These are phyloP conservation scores for Orientallactaga sibirica DNA, from an alignment of 2,797 vertebrate genomes.

Conservation along the genomic window DNA sequence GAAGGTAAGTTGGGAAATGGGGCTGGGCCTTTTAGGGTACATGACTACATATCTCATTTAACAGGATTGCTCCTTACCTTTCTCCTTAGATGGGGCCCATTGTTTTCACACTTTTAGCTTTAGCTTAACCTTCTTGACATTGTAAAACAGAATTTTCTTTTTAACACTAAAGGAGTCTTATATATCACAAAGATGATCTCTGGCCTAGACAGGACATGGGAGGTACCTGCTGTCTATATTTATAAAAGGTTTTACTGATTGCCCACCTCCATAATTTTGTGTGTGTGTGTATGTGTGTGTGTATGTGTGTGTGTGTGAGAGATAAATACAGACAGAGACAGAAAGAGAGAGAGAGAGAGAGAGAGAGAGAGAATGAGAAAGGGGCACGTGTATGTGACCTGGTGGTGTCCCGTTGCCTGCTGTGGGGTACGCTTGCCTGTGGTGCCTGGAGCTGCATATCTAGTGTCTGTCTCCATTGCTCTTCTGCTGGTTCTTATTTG, in stretches of 20 bases:
- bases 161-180: neutral
- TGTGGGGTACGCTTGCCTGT: too few relatives aligned
- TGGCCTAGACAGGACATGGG: neutral
- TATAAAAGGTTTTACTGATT: neutral
- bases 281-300: too few relatives aligned
- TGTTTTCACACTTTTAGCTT: neutral
- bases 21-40: neutral
- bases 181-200: neutral
- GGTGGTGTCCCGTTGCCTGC: too few relatives aligned
- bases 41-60: neutral
- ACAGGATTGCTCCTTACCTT: neutral
- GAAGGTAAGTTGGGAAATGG: neutral
- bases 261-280: too few relatives aligned
- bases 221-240: neutral
- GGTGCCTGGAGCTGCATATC: too few relatives aligned
- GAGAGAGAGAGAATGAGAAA: too few relatives aligned
- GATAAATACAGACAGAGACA: too few relatives aligned
- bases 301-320: too few relatives aligned
- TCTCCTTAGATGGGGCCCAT: neutral
- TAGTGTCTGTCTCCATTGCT: too few relatives aligned
- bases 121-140: neutral
- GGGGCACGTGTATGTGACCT: too few relatives aligned
- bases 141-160: neutral
- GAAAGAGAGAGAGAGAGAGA: too few relatives aligned
- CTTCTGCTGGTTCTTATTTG: too few relatives aligned